Base-by-base conservation (phyloP, 2,797 vertebrate genomes). In the Garrulus glandarius region DNA sequence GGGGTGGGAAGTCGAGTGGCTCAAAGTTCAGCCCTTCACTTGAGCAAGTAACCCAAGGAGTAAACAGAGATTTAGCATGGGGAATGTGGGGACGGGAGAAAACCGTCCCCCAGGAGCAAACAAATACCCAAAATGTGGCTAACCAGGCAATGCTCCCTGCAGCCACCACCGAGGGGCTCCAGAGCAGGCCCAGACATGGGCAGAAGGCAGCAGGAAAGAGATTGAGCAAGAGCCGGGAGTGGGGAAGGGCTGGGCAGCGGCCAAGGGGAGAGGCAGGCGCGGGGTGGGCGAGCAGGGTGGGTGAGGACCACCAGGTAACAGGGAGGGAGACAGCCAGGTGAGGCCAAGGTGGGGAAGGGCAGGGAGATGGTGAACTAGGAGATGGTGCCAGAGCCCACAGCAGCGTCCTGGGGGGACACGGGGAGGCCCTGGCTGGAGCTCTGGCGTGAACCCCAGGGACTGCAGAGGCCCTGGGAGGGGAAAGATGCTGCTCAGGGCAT, bases 1-100 rank as follows among this genome's bases (percentile, higher is more conserved):
- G 41, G 83, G 97, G 97, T 95, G 75, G 92, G 67, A 96, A 97
- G 97, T 95, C 37, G 76, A 94, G 88, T 4, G 8, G 90, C 94
- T 56, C 93, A 97, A 95, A 93, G 96, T 91, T 97, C 92, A 95
- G 61, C 81, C 75, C 70, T 84, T 68, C 70, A 53, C 72, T 83
- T 78, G 83, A 84, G 92, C 90, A 86, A 96, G 84, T 72, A 59
- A 96, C 55, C 84, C 86, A 69, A 89, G 60, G 68, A 74, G 71
- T 39, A 90, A 81, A 56, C 24, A 21, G 64, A 57, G 84, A 47
- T 8, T 18, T 9, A 13, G 70, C 78, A 26, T 1, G 0, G 53
- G 60, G 52, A 52, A 61, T 1, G 6, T 0, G 1, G 72, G 14
- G 65, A 55, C 1, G 0, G 64, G 34, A 64, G 37, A 64, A 60